A percentile compares a stretch with the other conserved stretches of the same genome.
Conservation (phyloP, 2,888 invertebrate genomes). For the Idaea biselata region DNA sequence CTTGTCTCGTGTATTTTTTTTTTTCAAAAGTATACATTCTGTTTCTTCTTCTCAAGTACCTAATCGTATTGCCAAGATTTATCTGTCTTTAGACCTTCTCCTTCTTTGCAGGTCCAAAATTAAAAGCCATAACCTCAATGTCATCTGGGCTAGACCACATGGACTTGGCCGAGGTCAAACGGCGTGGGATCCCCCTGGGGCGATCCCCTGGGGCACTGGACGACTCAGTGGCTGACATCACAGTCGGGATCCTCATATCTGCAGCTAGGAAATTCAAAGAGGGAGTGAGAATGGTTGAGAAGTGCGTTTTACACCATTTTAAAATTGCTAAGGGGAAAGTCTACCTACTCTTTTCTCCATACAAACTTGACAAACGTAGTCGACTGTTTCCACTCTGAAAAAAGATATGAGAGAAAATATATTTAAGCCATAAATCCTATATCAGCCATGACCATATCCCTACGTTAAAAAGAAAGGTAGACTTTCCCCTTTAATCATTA, state of each 20-base stretch:
- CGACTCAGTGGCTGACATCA: slow-evolving; percentile 90
- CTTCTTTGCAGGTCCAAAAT: slow-evolving; percentile 75
- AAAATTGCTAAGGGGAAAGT: neutral
- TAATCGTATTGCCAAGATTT: too few species aligned
- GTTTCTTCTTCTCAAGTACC: too few species aligned
- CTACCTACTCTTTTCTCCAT: too few species aligned
- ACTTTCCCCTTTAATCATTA: too few species aligned
- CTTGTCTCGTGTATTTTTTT: too few species aligned
- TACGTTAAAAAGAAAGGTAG: too few species aligned
- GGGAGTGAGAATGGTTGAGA: slow-evolving; percentile 83
- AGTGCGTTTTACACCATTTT: slow-evolving; percentile 49
- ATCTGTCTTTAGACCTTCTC: neutral
- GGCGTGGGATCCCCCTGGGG: slow-evolving; percentile 87
- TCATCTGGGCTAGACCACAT: slow-evolving; percentile 94
- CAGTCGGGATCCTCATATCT: slow-evolving; percentile 87
- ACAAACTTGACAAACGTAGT: too few species aligned
- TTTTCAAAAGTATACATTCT: too few species aligned
- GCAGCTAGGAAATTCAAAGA: slow-evolving; percentile 90
- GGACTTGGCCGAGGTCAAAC: slow-evolving; percentile 85
- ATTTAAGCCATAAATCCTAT: too few species aligned
- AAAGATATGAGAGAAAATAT: too few species aligned
- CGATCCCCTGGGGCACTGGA: slow-evolving; percentile 89
- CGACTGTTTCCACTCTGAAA: too few species aligned
- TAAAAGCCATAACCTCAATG: slow-evolving; percentile 90
- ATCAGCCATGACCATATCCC: too few species aligned